A percentile compares a stretch with the other conserved stretches of the same genome.
These are phyloP conservation scores for Colossoma macropomum DNA, from an alignment of 2,113 vertebrate species.

Conservation along the genomic window DNA sequence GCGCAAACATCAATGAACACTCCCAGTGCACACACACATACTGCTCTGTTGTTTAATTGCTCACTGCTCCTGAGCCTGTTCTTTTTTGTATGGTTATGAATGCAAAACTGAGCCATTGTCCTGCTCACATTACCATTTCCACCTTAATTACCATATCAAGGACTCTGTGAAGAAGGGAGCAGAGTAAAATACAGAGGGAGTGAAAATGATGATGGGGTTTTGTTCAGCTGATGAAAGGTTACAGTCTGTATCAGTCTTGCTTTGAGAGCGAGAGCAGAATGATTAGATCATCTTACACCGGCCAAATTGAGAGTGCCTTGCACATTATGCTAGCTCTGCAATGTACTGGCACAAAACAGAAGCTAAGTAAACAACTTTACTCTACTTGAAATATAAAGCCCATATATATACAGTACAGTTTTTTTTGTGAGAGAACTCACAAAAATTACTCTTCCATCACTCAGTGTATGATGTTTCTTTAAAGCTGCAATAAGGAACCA, in stretches of 20 bases:
- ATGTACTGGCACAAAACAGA: not conserved
- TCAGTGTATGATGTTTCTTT: no score
- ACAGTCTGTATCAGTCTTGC: not conserved
- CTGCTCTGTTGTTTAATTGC: slow-evolving; percentile 19
- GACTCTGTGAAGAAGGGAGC: not conserved
- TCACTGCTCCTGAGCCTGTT: slow-evolving; percentile 3
- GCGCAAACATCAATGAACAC: slow-evolving; percentile 18
- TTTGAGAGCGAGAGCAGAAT: slow-evolving; percentile 12
- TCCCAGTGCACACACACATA: slow-evolving; percentile 12
- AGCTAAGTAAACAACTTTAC: no score
- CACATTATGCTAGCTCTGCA: not conserved
- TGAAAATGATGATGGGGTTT: slow-evolving; percentile 26
- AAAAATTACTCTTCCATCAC: no score
- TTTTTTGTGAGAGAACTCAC: no score
- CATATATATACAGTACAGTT: no score
- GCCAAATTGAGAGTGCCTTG: not conserved
- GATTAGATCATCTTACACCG: slow-evolving; percentile 13
- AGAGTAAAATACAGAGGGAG: slow-evolving; percentile 11
- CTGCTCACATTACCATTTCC: slow-evolving; percentile 29
- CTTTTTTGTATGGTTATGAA: slow-evolving; percentile 31
- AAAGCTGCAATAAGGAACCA: no score
- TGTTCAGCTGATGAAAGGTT: slow-evolving; percentile 26
- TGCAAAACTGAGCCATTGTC: slow-evolving; percentile 36
- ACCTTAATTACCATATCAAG: slow-evolving; percentile 47
- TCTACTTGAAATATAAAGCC: no score